Conservation (phyloP, 2,797 vertebrate species). For the Tragelaphus oryx region DNA sequence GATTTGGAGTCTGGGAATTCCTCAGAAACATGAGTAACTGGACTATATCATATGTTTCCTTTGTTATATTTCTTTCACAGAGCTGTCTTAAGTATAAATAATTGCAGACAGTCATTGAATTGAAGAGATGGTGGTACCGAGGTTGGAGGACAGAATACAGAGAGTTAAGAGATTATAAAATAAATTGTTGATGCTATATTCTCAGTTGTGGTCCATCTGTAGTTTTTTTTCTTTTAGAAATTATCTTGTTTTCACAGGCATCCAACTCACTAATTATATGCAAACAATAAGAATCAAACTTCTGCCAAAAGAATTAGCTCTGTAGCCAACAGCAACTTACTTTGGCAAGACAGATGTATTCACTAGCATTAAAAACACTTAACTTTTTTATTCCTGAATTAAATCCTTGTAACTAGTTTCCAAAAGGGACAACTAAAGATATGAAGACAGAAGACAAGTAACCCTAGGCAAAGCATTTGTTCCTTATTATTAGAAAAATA, state of each 20-base stretch:
- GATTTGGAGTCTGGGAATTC: neutral
- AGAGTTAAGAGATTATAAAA: conserved; percentile 52
- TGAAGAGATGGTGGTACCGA: neutral
- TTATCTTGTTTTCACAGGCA: conserved; percentile 64
- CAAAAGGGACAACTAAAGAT: neutral
- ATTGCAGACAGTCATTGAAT: neutral
- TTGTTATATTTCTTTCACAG: neutral
- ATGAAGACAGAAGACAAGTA: conserved; percentile 17
- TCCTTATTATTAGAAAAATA: conserved; percentile 35
- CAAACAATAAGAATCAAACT: conserved; percentile 57
- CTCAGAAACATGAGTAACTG: neutral
- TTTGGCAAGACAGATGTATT: neutral
- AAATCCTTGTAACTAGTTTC: conserved; percentile 29
- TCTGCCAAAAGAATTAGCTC: conserved; percentile 57
- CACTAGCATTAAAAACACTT: conserved; percentile 55
- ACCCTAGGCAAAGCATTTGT: conserved; percentile 31
- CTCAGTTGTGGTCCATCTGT: conserved; percentile 22
- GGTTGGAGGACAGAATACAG: neutral
- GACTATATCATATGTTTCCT: neutral
- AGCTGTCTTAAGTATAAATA: neutral
- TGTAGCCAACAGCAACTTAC: conserved; percentile 56
- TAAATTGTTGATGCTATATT: conserved; percentile 30
- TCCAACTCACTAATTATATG: conserved; percentile 33
- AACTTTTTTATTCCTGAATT: conserved; percentile 44
- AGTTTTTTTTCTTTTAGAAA: conserved; percentile 15